phyloP scores from a whole-genome alignment of 2,888 invertebrate genomes.

The Campoletis raptor region DNA sequence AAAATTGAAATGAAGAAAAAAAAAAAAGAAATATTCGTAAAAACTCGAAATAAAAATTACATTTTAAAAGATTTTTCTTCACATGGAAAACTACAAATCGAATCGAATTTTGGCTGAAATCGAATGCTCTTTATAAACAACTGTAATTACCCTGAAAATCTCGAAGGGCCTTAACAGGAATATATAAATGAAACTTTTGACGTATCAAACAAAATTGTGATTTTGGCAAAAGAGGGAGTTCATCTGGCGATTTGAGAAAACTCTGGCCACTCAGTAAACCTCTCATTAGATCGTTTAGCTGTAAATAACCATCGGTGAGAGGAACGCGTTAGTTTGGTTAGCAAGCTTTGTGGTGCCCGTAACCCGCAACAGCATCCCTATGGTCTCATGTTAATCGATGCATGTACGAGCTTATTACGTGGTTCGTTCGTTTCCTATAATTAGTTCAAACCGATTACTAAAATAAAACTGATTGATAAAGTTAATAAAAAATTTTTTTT shows the following conservation, averaged over 20 bases:
- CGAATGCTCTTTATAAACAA: not conserved
- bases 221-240: not conserved
- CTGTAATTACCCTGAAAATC: not conserved
- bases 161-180: not conserved
- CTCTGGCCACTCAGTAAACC: not conserved
- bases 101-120: not conserved
- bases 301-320: conserved; percentile 36
- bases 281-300: conserved; percentile 36
- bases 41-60: not conserved
- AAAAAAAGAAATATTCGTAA: not conserved
- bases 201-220: not conserved
- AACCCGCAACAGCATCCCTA: conserved; percentile 40
- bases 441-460: conserved; percentile 21
- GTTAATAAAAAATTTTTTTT: not conserved
- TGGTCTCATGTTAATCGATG: conserved; percentile 46
- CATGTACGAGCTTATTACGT: conserved; percentile 46
- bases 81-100: not conserved
- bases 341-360: conserved; percentile 37
- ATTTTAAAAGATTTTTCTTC: not conserved
- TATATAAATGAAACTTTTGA: not conserved
- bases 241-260: not conserved
- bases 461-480: not conserved
- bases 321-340: conserved; percentile 28
- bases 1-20: too few species aligned
- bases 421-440: conserved; percentile 43